A percentile compares a stretch with the other conserved stretches of the same genome.
These are phyloP conservation scores for Agapetus fuscipes DNA, from an alignment of 2,888 invertebrate species.

Conservation along the genomic window DNA sequence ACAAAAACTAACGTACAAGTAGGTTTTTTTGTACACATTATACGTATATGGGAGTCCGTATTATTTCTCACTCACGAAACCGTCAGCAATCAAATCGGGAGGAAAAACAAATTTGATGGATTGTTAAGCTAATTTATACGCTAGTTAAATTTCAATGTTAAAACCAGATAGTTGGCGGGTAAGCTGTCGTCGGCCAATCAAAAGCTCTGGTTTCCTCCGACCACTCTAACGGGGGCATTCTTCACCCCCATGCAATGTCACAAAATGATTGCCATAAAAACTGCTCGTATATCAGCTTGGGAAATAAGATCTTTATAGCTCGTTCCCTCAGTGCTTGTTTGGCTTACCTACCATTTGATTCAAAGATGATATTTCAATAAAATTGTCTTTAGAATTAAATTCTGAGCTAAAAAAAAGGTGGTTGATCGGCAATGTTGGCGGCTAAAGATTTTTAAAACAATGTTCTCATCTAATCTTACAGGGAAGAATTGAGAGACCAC, in stretches of 20 bases:
- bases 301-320: constrained; percentile 21
- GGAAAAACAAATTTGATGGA: constrained; percentile 3
- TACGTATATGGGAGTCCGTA: too few relatives aligned
- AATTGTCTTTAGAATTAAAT: too few relatives aligned
- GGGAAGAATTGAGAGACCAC: too few relatives aligned
- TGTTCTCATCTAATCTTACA: too few relatives aligned
- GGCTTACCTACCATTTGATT: too few relatives aligned
- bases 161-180: neutral
- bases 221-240: constrained; percentile 1
- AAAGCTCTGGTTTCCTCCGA: neutral
- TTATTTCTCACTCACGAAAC: neutral
- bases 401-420: too few relatives aligned
- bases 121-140: constrained; percentile 6
- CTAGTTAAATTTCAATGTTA: constrained; percentile 4
- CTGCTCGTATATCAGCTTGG: constrained; percentile 18
- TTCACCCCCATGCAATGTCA: constrained; percentile 13
- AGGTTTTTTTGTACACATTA: too few relatives aligned
- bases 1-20: too few relatives aligned
- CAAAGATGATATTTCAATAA: too few relatives aligned
- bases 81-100: constrained; percentile 1
- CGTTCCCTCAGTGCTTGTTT: too few relatives aligned
- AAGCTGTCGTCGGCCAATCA: neutral
- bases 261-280: constrained; percentile 21
- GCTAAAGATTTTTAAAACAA: too few relatives aligned
- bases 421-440: too few relatives aligned